Evolutionary conservation across 2,888 invertebrate species (phyloP).

Genomic region (Smittia aterrima): DNA sequence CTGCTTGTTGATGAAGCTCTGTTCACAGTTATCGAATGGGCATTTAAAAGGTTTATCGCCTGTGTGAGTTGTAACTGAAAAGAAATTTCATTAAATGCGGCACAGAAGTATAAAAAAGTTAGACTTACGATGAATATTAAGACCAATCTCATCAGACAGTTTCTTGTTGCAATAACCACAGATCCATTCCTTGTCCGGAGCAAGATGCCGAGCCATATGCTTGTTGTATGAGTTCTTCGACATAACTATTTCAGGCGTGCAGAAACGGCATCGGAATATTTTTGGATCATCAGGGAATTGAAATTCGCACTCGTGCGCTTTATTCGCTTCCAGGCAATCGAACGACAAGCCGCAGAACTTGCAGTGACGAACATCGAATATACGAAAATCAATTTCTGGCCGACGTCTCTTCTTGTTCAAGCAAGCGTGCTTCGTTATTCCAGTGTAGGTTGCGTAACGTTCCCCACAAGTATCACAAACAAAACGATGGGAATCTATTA

Average conservation of each 20-base stretch:
- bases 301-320: neutral
- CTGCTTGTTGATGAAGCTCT: constrained; percentile 24
- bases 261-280: constrained; percentile 31
- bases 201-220: constrained; percentile 18
- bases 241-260: constrained; percentile 14
- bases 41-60: constrained; percentile 3
- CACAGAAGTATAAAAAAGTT: neutral
- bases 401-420: constrained; percentile 10
- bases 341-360: constrained; percentile 30
- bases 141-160: neutral
- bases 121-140: neutral
- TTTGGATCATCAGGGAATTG: constrained; percentile 15
- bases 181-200: constrained; percentile 14
- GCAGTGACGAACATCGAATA: constrained; percentile 27
- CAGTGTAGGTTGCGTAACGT: constrained; percentile 14
- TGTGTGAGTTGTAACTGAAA: neutral
- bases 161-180: constrained; percentile 25
- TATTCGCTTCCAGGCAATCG: constrained; percentile 4
- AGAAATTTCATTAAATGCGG: neutral
- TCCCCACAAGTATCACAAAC: constrained; percentile 19
- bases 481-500: neutral
- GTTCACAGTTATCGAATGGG: neutral
- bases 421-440: constrained; percentile 24
- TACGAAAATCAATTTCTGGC: constrained; percentile 27
- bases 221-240: constrained; percentile 36